Base-by-base conservation (phyloP, 2,888 invertebrate genomes). In the Pterostichus niger region DNA sequence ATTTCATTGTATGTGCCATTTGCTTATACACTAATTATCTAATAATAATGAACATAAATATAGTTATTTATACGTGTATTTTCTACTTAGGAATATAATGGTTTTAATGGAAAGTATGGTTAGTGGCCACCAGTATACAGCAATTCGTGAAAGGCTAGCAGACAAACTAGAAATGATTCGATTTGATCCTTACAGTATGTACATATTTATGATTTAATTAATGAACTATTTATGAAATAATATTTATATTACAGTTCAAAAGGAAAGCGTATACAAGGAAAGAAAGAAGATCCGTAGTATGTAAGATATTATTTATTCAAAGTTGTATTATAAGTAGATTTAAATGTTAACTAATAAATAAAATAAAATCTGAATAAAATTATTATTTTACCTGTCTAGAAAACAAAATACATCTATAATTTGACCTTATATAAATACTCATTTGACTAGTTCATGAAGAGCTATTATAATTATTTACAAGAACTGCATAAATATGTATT, bases 161-260 rank as follows among this genome's bases (percentile, higher is more conserved):
- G 96, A 97, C 10, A 97, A 97, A 92, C 84, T 96, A 77, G 97
- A 97, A 90, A 84, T 93, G 0, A 90, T 96, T 84, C 89, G 91
- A 79, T 96, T 94, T 86, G 97, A 97, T 91, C 97, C 97, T 0
- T 95, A 91, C 85, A 93, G 96, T 96, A 91, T 94, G 94, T 93
- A 85, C 82, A n/a, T n/a, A n/a, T n/a, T 54, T 40, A 52, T 49
- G 61, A 46, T 54, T 79, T 33, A 35, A 82, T 78, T 35, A 64
- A 40, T 61, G 15, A 68, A 77, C 54, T 77, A 79, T 77, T 68
- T 78, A 75, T 17, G 15, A 56, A 40, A 56, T 56, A 15, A 7
- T 44, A 31, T n/a, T 17, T 71, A 76, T 82, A 82, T 93, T 94
- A 85, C 92, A 96, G 97, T 97, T 87, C 95, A 94, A 88, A 87